Conservation (phyloP, 1,140 invertebrate species). For the Trachymyrmex cornetzi region DNA sequence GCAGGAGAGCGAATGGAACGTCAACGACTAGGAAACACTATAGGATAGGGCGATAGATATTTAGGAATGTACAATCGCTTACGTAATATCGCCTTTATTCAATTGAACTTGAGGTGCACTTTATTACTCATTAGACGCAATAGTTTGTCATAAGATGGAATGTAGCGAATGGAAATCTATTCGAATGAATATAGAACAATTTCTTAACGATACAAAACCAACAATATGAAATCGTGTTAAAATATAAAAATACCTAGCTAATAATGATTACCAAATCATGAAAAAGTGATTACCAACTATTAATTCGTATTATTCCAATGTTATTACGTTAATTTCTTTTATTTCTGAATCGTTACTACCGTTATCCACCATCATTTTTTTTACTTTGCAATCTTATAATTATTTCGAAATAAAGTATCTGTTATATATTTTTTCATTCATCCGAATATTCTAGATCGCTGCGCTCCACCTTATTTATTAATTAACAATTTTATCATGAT, state of each 20-base stretch:
- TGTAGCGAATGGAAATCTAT: background rate
- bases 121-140: background rate
- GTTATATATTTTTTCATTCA: background rate
- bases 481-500: background rate
- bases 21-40: constrained; percentile 51
- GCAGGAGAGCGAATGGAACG: constrained; percentile 29
- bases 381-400: background rate
- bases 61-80: constrained; percentile 36
- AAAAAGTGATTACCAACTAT: background rate
- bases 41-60: background rate
- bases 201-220: background rate
- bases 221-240: background rate
- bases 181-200: background rate
- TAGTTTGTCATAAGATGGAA: background rate
- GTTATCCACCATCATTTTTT: background rate
- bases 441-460: constrained; percentile 13
- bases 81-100: background rate
- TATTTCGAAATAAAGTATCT: background rate
- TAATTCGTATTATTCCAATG: background rate
- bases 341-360: background rate
- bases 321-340: constrained; percentile 1
- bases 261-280: background rate
- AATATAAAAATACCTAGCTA: background rate
- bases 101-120: background rate
- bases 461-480: constrained; percentile 5